phyloP scores from a whole-genome alignment of 2,797 vertebrate genomes.

The Rousettus madagascariensis region DNA sequence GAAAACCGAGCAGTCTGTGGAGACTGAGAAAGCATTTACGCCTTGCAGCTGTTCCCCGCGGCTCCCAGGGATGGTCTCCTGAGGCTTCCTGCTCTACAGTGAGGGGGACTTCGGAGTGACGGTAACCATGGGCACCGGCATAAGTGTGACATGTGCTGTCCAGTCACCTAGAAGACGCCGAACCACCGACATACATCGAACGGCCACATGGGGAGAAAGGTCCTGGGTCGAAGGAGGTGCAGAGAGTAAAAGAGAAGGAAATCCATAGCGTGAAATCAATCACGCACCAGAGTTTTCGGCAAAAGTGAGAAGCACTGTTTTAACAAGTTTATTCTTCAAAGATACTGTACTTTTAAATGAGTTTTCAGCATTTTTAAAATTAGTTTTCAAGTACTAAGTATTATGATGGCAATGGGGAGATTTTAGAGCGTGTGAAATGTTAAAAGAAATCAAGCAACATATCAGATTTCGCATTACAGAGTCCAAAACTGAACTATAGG shows the following conservation, averaged over 20 bases:
- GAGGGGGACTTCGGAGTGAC: neutral
- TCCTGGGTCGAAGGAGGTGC: neutral
- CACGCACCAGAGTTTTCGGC: neutral
- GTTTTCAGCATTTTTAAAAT: neutral
- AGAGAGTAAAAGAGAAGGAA: neutral
- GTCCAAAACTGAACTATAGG: neutral
- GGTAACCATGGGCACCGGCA: neutral
- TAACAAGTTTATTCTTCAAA: neutral
- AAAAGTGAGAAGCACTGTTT: neutral
- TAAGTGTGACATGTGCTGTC: neutral
- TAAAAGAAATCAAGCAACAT: neutral
- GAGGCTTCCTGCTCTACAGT: neutral
- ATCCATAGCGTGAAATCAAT: neutral
- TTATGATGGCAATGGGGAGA: neutral
- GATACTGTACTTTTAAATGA: neutral
- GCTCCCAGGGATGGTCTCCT: neutral
- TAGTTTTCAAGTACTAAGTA: neutral
- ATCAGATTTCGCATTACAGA: neutral
- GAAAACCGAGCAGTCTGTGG: neutral
- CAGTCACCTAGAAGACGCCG: neutral
- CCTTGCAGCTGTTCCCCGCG: neutral
- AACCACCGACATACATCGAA: neutral
- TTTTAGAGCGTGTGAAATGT: constrained; percentile 4
- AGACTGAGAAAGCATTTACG: neutral
- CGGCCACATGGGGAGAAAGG: neutral